Evolutionary conservation across 2,797 vertebrate species (phyloP).

Genomic region (Crenuchus spilurus): DNA sequence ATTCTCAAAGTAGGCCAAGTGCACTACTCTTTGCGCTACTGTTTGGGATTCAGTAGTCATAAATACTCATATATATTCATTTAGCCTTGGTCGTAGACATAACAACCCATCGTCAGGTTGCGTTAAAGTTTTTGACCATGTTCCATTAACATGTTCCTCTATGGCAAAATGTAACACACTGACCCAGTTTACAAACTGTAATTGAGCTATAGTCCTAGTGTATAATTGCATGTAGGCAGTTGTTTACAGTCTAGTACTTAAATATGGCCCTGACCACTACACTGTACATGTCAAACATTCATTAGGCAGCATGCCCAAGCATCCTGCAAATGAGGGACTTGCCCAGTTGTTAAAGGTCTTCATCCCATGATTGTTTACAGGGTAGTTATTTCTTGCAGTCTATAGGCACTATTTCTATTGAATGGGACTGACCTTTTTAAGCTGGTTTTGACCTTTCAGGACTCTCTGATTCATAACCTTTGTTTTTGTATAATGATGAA

Average conservation of each 20-base stretch:
- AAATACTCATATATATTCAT: too few species aligned
- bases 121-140: neutral
- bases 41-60: neutral
- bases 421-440: constrained; percentile 64
- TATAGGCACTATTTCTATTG: constrained; percentile 19
- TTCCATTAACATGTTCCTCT: too few species aligned
- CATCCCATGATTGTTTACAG: constrained; percentile 41
- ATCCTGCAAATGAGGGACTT: constrained; percentile 19
- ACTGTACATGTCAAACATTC: neutral
- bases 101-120: neutral
- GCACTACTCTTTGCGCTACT: too few species aligned
- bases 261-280: constrained; percentile 12
- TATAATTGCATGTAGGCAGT: constrained; percentile 42
- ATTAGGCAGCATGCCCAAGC: constrained; percentile 6
- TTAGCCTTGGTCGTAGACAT: too few species aligned
- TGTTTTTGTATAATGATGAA: constrained; percentile 32
- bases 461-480: constrained; percentile 41
- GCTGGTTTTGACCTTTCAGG: constrained; percentile 57
- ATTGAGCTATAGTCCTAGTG: constrained; percentile 14
- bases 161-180: neutral
- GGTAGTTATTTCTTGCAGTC: constrained; percentile 9
- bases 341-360: constrained; percentile 30
- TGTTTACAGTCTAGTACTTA: constrained; percentile 32
- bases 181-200: constrained; percentile 15
- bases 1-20: too few species aligned